phyloP scores from a whole-genome alignment of 2,797 vertebrate species.

The Sebastes hubbsi region DNA sequence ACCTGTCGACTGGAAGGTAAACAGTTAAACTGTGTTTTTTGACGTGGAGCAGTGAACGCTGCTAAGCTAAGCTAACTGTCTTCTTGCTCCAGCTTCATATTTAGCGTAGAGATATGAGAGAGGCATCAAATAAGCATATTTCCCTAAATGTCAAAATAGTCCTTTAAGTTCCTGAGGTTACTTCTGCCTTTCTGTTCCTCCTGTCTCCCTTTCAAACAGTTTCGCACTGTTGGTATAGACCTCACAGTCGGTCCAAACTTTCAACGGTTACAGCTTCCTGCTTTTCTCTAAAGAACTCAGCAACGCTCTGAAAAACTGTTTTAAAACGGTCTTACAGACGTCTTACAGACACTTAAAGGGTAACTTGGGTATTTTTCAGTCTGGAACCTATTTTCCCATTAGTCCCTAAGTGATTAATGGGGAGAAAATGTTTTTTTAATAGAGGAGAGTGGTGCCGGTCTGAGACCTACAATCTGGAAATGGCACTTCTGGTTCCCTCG shows the following conservation, averaged over 20 bases:
- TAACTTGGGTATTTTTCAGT: too few species aligned
- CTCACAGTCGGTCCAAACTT: background rate
- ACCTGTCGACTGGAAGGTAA: conserved; percentile 97
- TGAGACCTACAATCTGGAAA: too few species aligned
- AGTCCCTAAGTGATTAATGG: too few species aligned
- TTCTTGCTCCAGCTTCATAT: background rate
- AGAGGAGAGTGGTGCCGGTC: too few species aligned
- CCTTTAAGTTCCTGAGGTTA: background rate
- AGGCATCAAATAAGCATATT: background rate
- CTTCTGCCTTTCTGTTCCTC: background rate
- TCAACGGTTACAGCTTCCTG: too few species aligned
- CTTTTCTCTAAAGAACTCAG: background rate
- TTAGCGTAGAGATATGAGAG: background rate
- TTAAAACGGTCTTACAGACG: background rate
- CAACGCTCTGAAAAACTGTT: background rate
- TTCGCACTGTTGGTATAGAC: background rate
- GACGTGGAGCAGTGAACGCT: background rate
- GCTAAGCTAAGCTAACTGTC: background rate
- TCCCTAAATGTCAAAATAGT: background rate
- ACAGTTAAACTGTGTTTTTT: background rate
- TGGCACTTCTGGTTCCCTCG: too few species aligned
- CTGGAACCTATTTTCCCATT: too few species aligned
- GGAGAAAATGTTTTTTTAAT: too few species aligned
- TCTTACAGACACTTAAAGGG: background rate
- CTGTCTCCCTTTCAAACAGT: too few species aligned